Percentiles rank a stretch among this genome's conserved stretches.
These are phyloP conservation scores for Sturnus vulgaris DNA, from an alignment of 2,113 vertebrate species.

Conservation along the genomic window DNA sequence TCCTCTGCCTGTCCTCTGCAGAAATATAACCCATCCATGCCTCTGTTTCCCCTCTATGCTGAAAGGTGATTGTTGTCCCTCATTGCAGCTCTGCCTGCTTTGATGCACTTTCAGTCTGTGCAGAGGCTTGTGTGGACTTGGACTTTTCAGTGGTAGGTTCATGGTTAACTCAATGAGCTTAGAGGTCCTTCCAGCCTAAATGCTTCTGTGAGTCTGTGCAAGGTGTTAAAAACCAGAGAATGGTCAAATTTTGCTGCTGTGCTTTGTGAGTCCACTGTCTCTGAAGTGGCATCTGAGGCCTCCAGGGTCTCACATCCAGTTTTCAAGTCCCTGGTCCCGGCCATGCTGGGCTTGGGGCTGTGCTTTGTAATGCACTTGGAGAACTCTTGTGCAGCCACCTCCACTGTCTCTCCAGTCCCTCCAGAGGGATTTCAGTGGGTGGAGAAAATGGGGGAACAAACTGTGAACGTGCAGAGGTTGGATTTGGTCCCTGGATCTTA, in stretches of 20 bases:
- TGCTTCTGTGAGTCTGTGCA: not conserved
- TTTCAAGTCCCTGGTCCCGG: not conserved
- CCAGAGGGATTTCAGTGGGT: not conserved
- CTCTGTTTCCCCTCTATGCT: not conserved
- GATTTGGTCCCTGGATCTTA: not conserved
- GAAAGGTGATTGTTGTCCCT: not conserved
- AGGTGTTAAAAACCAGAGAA: not conserved
- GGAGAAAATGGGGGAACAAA: not conserved
- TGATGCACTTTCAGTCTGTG: not conserved
- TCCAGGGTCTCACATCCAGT: not conserved
- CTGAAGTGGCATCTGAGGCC: not conserved
- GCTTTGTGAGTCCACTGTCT: not conserved
- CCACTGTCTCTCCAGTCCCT: not conserved
- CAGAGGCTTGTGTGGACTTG: not conserved
- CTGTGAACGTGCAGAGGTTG: not conserved
- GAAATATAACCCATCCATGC: fast-evolving
- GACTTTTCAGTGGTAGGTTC: not conserved
- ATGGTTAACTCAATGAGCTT: not conserved
- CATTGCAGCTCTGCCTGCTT: not conserved
- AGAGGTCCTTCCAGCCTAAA: not conserved
- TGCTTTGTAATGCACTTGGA: not conserved
- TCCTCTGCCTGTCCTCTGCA: not conserved
- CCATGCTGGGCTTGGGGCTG: not conserved
- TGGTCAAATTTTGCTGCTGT: not conserved
- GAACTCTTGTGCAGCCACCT: not conserved